Evolutionary conservation across 2,113 vertebrate genomes (phyloP), one percentile per base, ranked within the genome.

Genomic region (Lepus europaeus): DNA sequence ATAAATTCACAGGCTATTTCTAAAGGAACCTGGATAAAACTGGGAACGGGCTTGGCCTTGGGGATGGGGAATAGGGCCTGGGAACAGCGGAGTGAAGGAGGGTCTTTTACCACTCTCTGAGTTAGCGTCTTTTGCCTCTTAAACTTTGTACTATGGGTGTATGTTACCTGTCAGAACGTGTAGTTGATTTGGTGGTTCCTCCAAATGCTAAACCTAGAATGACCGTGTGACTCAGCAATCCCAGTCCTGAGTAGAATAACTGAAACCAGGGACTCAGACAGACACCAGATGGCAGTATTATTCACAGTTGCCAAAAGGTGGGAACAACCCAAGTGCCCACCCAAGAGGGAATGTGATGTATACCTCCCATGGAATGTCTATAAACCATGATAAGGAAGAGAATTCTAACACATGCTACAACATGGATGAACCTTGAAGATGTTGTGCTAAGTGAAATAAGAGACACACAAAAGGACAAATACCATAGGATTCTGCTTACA

Each of bases 161-260:
- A 36, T 31, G 6, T 69, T 74, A 51, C 19, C 25, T 51, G 87
- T 56, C 91, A 16, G 72, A 77, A 79, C 76, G 23, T 83, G 9
- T 84, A 64, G 80, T 73, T 89, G 73, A 51, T 77, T 87, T 95
- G 53, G 8, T 70, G 6, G 36, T 70, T 94, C 68, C 45, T 92
- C 27, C 70, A 76, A 89, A 79, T 23, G 17, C 51, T 94, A 76
- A 95, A 66, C 45, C 51, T 51, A 94, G 20, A 68, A 66, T 84
- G 79, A 72, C 61, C 59, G 1, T 25, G 56, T 76, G 53, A 82
- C 33, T 39, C 49, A 49, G 16, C 25, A 36, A 10, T 72, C 53
- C 56, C 64, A 59, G 73, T 63, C 56, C 33, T 95, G 45, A 9
- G 3, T 72, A 16, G 68, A 76, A 90, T 16, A 82, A 56, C 51